A percentile compares a stretch with the other conserved stretches of the same genome.
phyloP scores from a whole-genome alignment of 2,888 invertebrate species.

The Octonoba sinensis region DNA sequence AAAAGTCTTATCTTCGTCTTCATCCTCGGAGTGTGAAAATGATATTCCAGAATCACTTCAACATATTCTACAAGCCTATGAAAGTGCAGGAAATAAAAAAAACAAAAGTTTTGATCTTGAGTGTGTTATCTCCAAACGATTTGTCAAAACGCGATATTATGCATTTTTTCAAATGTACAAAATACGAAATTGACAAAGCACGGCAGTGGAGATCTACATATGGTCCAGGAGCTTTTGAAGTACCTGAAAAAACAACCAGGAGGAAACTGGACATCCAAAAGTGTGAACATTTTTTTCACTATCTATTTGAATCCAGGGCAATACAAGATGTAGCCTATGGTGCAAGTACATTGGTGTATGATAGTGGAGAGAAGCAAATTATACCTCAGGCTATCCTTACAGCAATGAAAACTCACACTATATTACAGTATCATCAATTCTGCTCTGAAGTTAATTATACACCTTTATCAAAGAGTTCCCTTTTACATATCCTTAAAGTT shows the following conservation, averaged over 20 bases:
- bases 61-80: too few relatives aligned
- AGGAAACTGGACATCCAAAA: background rate
- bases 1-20: background rate
- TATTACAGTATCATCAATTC: background rate
- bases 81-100: too few relatives aligned
- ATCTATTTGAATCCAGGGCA: background rate
- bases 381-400: background rate
- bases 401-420: background rate
- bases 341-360: background rate
- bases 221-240: slow-evolving; percentile 1
- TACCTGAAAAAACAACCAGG: background rate
- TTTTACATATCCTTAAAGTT: slow-evolving; percentile 1
- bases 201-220: background rate
- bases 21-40: background rate
- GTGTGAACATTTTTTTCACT: background rate
- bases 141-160: background rate
- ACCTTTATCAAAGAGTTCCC: background rate
- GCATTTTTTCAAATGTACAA: background rate
- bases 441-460: background rate
- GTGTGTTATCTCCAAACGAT: background rate
- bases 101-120: too few relatives aligned
- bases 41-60: background rate
- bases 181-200: background rate
- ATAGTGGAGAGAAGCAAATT: background rate
- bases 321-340: background rate